Evolutionary conservation across 2,888 invertebrate genomes (phyloP).

Genomic region (Tricholauxania praeusta): DNA sequence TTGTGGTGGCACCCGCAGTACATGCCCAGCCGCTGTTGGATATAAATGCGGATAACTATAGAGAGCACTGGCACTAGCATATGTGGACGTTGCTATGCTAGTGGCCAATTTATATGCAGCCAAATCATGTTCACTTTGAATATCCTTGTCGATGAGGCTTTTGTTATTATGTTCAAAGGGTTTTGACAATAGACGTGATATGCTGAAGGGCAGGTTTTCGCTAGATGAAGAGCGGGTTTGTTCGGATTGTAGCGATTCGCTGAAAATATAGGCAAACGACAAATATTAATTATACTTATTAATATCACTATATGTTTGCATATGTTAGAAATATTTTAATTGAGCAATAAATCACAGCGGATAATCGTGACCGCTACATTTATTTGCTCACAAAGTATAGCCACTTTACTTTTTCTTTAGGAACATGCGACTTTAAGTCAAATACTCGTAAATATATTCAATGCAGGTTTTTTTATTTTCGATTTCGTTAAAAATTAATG

Average conservation of each 20-base stretch:
- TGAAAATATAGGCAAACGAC: conserved; percentile 49
- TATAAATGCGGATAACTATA: conserved; percentile 68
- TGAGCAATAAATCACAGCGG: conserved; percentile 11
- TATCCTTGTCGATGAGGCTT: conserved; percentile 64
- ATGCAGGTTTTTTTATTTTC: conserved; percentile 6
- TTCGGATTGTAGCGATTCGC: conserved; percentile 68
- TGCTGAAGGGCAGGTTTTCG: conserved; percentile 79
- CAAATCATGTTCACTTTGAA: conserved; percentile 64
- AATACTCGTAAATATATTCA: neutral
- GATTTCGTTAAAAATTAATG: conserved; percentile 39
- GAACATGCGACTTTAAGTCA: too few relatives aligned
- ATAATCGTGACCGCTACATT: conserved; percentile 24
- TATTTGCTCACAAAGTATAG: neutral
- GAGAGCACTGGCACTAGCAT: conserved; percentile 65
- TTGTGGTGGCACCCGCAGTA: conserved; percentile 86
- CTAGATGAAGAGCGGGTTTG: conserved; percentile 69
- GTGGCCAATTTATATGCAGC: conserved; percentile 67
- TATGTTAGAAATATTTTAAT: conserved; percentile 1
- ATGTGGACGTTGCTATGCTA: conserved; percentile 66
- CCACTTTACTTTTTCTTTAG: neutral
- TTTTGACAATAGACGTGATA: conserved; percentile 83
- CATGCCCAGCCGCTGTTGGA: conserved; percentile 74
- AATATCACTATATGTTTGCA: too few relatives aligned
- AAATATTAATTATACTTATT: neutral
- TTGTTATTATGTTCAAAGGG: conserved; percentile 74